Evolutionary conservation across 2,797 vertebrate species (phyloP).

Genomic region (Furcifer pardalis): DNA sequence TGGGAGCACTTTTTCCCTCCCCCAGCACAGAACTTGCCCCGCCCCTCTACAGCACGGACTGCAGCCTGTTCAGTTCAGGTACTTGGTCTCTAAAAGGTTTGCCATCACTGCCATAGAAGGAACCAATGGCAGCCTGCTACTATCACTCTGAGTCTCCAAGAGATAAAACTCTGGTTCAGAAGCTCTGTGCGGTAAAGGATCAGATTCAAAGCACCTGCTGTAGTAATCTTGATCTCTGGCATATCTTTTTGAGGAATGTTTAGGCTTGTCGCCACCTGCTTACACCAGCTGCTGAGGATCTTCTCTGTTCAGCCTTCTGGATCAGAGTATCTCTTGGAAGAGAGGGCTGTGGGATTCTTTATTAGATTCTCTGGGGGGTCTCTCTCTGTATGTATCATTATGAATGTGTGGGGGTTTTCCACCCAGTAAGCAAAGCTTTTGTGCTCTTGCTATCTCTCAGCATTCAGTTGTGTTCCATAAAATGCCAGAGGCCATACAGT

Average conservation of each 20-base stretch:
- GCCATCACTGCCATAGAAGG: slow-evolving; percentile 7
- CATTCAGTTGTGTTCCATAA: neutral
- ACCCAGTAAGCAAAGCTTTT: too few species aligned
- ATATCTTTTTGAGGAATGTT: slow-evolving; percentile 48
- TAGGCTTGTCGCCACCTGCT: slow-evolving; percentile 38
- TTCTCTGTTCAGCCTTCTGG: slow-evolving; percentile 19
- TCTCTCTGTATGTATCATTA: neutral
- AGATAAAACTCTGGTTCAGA: slow-evolving; percentile 35
- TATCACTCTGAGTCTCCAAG: neutral
- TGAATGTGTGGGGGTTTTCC: too few species aligned
- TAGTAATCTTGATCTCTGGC: slow-evolving; percentile 48
- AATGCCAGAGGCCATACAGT: neutral
- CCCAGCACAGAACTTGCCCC: too few species aligned
- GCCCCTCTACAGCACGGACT: too few species aligned
- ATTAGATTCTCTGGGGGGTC: neutral
- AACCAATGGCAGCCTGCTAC: neutral
- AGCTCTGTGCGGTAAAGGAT: slow-evolving; percentile 39
- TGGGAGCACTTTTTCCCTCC: too few species aligned
- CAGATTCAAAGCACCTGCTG: slow-evolving; percentile 58
- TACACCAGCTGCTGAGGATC: slow-evolving; percentile 32
- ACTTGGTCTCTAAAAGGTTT: too few species aligned
- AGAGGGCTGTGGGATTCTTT: neutral
- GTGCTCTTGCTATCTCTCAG: neutral
- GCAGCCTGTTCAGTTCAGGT: too few species aligned
- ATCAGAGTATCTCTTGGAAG: neutral